Evolutionary conservation across 2,888 invertebrate genomes (phyloP).

Genomic region (Leucophenga maculata): DNA sequence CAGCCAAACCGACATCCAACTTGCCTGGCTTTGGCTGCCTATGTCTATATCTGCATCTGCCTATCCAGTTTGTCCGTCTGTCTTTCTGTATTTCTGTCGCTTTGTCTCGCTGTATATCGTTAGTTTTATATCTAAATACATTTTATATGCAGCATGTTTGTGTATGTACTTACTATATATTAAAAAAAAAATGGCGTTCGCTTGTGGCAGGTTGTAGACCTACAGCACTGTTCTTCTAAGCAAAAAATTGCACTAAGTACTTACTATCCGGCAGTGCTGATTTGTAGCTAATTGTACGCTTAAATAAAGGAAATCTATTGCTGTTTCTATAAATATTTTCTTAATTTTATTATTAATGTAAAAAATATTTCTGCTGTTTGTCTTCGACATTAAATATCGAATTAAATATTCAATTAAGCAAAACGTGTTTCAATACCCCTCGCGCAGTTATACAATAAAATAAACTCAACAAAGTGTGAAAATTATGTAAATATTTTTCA

Average conservation of each 20-base stretch:
- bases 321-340: too few species aligned
- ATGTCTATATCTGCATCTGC: slow-evolving; percentile 39
- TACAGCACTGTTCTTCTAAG: too few species aligned
- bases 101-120: slow-evolving; percentile 45
- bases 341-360: slow-evolving; percentile 39
- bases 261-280: slow-evolving; percentile 7
- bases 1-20: slow-evolving; percentile 31
- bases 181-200: slow-evolving; percentile 32
- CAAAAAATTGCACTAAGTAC: slow-evolving; percentile 31
- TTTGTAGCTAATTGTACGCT: too few species aligned
- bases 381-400: slow-evolving; percentile 42
- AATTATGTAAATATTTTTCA: slow-evolving; percentile 11
- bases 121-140: slow-evolving; percentile 58
- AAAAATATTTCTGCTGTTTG: slow-evolving; percentile 37
- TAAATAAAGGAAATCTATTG: too few species aligned
- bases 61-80: slow-evolving; percentile 21
- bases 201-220: slow-evolving; percentile 31
- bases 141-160: background rate
- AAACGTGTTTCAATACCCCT: slow-evolving; percentile 50
- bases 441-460: too few species aligned
- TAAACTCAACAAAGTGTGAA: slow-evolving; percentile 28
- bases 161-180: too few species aligned
- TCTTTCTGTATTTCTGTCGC: slow-evolving; percentile 32
- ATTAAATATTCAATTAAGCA: slow-evolving; percentile 57
- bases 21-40: slow-evolving; percentile 31